Percentiles rank a stretch among this genome's conserved stretches.
These are phyloP conservation scores for Oxyruncus cristatus DNA, from an alignment of 2,113 vertebrate species.

Conservation along the genomic window DNA sequence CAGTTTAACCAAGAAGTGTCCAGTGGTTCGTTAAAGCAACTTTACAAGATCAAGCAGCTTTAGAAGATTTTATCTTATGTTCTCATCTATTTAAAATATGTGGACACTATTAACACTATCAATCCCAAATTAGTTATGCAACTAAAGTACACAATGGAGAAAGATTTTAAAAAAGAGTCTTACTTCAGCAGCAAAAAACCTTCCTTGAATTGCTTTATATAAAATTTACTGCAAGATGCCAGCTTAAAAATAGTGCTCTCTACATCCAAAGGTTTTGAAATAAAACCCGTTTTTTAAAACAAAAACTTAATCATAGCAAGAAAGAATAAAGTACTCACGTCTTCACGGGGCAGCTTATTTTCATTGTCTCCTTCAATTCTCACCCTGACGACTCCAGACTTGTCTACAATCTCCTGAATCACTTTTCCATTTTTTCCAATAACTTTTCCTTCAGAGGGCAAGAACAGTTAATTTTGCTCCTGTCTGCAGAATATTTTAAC, in stretches of 20 bases:
- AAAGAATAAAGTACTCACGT: conserved; percentile 69
- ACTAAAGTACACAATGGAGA: accelerated
- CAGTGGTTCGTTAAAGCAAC: background rate
- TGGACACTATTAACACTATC: background rate
- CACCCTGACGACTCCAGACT: conserved; percentile 85
- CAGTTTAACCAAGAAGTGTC: background rate
- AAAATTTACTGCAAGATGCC: background rate
- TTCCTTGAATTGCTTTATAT: background rate
- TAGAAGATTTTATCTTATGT: background rate
- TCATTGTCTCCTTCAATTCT: conserved; percentile 87
- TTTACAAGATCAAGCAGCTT: background rate
- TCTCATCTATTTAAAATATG: background rate
- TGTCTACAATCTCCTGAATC: conserved; percentile 87
- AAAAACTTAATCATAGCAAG: background rate
- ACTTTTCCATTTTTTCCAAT: conserved; percentile 89
- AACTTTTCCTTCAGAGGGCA: conserved; percentile 80
- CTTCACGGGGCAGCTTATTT: conserved; percentile 83
- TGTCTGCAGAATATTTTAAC: background rate
- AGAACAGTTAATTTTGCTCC: conserved; percentile 53
- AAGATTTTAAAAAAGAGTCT: background rate
- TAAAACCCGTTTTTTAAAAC: background rate
- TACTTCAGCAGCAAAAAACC: background rate
- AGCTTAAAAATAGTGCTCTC: background rate
- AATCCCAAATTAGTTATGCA: background rate
- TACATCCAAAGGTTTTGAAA: background rate